Conservation (phyloP, 2,113 vertebrate species). For the Calonectris borealis region DNA sequence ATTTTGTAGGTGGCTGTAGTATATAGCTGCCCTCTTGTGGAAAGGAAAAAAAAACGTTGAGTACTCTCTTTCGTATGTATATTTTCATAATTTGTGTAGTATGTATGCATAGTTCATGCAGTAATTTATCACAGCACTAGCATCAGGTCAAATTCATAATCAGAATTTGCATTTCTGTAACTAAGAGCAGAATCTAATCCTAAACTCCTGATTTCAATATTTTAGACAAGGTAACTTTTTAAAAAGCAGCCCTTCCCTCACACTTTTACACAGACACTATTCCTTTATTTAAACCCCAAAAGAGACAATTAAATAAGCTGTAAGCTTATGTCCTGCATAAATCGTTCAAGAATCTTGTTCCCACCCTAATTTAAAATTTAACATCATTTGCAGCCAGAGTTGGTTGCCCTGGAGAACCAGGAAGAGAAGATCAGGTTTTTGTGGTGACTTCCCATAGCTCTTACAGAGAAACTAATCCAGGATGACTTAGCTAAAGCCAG, state of each 20-base stretch:
- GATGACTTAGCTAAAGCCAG: neutral
- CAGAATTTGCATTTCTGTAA: neutral
- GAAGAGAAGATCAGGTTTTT: neutral
- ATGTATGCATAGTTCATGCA: neutral
- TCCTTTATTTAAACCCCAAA: neutral
- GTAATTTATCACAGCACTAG: neutral
- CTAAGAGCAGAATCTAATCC: neutral
- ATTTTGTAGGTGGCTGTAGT: fast-evolving
- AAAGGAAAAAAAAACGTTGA: neutral
- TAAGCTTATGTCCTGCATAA: neutral
- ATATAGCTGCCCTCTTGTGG: slow-evolving; percentile 24
- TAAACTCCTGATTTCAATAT: neutral
- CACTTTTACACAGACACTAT: neutral
- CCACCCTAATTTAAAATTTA: neutral
- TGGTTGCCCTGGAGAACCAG: neutral
- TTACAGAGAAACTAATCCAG: neutral
- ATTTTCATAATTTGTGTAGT: neutral
- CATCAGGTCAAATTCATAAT: neutral
- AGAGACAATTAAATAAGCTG: neutral
- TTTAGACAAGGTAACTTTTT: neutral
- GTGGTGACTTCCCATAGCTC: neutral
- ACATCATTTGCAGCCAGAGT: neutral
- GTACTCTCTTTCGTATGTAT: fast-evolving
- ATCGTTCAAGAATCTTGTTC: neutral
- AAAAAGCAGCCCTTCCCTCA: neutral